Conservation (phyloP, 2,888 invertebrate species). For the Dicyrtoma fusca region DNA sequence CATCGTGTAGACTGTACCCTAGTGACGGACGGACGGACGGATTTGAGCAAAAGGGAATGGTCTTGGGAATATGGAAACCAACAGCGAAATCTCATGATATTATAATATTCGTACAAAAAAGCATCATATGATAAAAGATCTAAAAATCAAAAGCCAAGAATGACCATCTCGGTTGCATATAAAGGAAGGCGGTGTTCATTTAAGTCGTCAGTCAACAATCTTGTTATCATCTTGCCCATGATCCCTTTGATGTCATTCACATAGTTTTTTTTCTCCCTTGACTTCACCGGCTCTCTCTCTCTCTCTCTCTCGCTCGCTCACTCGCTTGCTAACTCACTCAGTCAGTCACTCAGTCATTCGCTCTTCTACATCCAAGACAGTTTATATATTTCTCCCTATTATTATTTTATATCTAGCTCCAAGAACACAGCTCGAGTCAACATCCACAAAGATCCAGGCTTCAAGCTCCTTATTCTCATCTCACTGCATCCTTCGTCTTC, state of each 20-base stretch:
- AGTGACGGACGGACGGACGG: not conserved
- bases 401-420: not conserved
- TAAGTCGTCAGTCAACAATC: constrained; percentile 57
- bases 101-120: constrained; percentile 18
- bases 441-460: too few relatives aligned
- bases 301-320: not conserved
- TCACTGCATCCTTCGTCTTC: too few relatives aligned
- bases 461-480: too few relatives aligned
- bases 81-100: constrained; percentile 40
- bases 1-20: not conserved
- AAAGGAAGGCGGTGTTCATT: constrained; percentile 56
- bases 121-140: constrained; percentile 34
- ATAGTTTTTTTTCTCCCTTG: constrained; percentile 43
- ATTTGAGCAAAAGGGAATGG: not conserved
- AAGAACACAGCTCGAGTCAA: too few relatives aligned
- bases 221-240: constrained; percentile 56
- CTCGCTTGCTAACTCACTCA: not conserved
- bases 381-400: not conserved
- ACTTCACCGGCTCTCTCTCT: constrained; percentile 25
- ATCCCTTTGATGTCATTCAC: constrained; percentile 56
- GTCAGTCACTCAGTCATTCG: constrained; percentile 13
- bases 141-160: constrained; percentile 47
- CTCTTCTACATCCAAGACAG: not conserved
- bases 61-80: constrained; percentile 18
- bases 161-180: constrained; percentile 51